phyloP scores from a whole-genome alignment of 2,113 vertebrate genomes.

The Microcebus ravelobensis region DNA sequence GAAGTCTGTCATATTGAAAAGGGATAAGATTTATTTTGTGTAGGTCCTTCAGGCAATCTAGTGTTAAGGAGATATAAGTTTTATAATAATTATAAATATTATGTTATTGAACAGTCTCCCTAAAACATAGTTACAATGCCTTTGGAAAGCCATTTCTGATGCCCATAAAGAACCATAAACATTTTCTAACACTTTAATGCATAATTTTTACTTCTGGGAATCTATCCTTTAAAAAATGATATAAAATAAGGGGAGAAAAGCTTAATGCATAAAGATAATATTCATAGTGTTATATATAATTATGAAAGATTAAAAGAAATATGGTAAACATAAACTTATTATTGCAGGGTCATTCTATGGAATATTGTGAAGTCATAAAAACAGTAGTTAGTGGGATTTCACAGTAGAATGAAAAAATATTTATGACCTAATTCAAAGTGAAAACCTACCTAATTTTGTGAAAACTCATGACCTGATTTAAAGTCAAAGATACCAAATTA shows the following conservation, averaged over 20 bases:
- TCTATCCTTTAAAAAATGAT: not conserved
- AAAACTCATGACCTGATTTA: not conserved
- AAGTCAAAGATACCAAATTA: constrained; percentile 13
- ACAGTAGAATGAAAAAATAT: constrained; percentile 17
- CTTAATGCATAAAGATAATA: not conserved
- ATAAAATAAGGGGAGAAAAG: not conserved
- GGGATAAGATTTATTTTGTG: not conserved
- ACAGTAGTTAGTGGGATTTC: not conserved
- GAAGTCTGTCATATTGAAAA: constrained; percentile 4
- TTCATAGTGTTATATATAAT: not conserved
- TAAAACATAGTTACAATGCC: not conserved
- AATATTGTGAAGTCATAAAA: not conserved
- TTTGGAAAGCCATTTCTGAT: constrained; percentile 3
- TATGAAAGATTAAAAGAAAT: constrained; percentile 27
- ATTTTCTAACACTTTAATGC: not conserved
- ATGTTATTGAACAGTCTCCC: not conserved
- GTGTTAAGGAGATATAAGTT: not conserved
- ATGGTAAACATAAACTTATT: not conserved
- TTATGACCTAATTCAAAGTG: not conserved
- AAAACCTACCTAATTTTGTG: constrained; percentile 14
- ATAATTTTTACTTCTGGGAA: constrained; percentile 48
- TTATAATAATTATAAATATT: not conserved
- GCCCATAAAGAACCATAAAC: constrained; percentile 22
- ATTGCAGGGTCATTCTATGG: not conserved
- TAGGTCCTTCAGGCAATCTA: not conserved